These are phyloP conservation scores for Chelon auratus DNA, from an alignment of 2,797 vertebrate species.

Conservation along the genomic window DNA sequence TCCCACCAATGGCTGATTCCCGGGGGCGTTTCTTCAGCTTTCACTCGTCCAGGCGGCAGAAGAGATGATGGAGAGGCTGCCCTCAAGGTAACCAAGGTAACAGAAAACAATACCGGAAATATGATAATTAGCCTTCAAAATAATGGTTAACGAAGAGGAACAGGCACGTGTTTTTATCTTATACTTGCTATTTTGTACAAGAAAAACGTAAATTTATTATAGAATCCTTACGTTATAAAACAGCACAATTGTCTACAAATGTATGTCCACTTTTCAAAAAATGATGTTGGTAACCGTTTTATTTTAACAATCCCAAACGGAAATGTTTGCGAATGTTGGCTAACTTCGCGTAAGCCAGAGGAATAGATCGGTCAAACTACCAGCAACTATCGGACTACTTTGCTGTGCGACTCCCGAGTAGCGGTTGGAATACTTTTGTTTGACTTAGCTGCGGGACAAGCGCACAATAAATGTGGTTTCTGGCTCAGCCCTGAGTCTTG, in stretches of 20 bases:
- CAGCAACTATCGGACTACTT: conserved; percentile 51
- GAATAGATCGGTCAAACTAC: conserved; percentile 59
- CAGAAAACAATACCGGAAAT: neutral
- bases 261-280: neutral
- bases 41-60: conserved; percentile 42
- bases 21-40: conserved; percentile 63
- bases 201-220: neutral
- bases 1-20: conserved; percentile 66
- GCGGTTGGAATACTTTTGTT: conserved; percentile 9
- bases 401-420: conserved; percentile 48
- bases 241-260: too few species aligned
- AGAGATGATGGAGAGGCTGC: conserved; percentile 65
- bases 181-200: neutral
- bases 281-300: conserved; percentile 3
- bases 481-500: neutral
- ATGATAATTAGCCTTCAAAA: neutral
- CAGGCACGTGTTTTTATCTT: neutral
- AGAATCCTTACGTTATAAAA: too few species aligned
- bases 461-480: neutral
- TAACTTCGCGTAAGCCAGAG: conserved; percentile 14
- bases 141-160: conserved; percentile 1
- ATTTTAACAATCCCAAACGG: neutral
- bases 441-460: conserved; percentile 1
- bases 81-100: neutral
- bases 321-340: rapidly evolving